Evolutionary conservation across 2,888 invertebrate genomes (phyloP).

Genomic region (Troilus luridus): DNA sequence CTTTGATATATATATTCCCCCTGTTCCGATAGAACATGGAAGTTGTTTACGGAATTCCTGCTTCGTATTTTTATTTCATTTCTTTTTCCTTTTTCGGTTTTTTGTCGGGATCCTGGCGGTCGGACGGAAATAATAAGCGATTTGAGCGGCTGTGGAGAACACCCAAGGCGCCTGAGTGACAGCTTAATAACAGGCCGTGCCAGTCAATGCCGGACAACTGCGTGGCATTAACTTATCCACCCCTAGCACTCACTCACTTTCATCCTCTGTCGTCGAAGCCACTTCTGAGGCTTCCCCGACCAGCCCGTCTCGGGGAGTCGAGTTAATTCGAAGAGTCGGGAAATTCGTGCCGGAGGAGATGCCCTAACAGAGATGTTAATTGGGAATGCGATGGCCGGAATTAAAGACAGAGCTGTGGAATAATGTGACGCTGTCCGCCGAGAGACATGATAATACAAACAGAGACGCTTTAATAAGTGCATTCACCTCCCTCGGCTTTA

Average conservation of each 20-base stretch:
- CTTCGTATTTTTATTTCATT: background rate
- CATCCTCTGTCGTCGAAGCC: conserved; percentile 6
- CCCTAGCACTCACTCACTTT: background rate
- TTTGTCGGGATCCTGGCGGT: background rate
- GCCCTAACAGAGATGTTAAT: background rate
- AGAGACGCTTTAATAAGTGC: background rate
- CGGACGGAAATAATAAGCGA: conserved; percentile 28
- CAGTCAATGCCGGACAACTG: background rate
- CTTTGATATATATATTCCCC: conserved; percentile 4
- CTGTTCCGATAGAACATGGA: background rate
- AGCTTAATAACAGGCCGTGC: background rate
- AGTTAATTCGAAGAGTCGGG: background rate
- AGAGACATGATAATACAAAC: background rate
- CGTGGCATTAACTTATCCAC: conserved; percentile 16
- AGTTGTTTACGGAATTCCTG: conserved; percentile 42
- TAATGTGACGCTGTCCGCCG: background rate
- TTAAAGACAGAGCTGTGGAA: background rate
- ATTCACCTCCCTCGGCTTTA: background rate
- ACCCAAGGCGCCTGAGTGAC: conserved; percentile 41
- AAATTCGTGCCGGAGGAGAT: background rate
- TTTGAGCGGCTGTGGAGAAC: background rate
- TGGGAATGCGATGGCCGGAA: background rate
- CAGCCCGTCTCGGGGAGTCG: background rate
- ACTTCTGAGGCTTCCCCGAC: conserved; percentile 10
- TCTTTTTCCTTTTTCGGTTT: background rate